Evolutionary conservation across 2,797 vertebrate species (phyloP).

Genomic region (Coilia nasus): DNA sequence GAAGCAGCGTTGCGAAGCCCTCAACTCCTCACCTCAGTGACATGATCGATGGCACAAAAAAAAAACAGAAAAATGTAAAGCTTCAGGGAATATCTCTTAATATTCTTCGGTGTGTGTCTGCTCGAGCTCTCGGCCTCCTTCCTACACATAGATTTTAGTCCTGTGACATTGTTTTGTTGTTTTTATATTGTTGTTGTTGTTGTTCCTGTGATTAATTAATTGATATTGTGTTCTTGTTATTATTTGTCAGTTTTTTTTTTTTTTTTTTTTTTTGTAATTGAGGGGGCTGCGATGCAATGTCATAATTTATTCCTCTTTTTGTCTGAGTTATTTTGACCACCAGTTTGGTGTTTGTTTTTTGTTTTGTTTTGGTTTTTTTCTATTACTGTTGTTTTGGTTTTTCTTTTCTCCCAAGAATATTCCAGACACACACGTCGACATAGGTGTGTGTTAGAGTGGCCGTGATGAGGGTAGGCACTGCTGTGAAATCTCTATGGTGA

Average conservation of each 20-base stretch:
- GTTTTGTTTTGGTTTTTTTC: background rate
- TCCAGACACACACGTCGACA: background rate
- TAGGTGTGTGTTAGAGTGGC: background rate
- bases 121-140: slow-evolving; percentile 55
- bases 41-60: slow-evolving; percentile 57
- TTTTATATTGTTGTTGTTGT: slow-evolving; percentile 51
- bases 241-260: slow-evolving; percentile 65
- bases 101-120: slow-evolving; percentile 61
- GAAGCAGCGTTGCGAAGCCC: background rate
- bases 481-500: background rate
- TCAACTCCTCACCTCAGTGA: slow-evolving; percentile 43
- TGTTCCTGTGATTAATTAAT: slow-evolving; percentile 46
- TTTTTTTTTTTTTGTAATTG: slow-evolving; percentile 66
- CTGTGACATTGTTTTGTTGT: slow-evolving; percentile 40
- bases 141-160: slow-evolving; percentile 48
- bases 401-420: slow-evolving; percentile 29
- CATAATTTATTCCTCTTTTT: slow-evolving; percentile 55
- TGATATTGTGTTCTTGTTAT: slow-evolving; percentile 54
- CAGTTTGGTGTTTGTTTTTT: slow-evolving; percentile 16
- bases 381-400: background rate
- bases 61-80: slow-evolving; percentile 44
- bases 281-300: slow-evolving; percentile 56
- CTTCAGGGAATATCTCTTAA: slow-evolving; percentile 77
- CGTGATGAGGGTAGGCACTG: slow-evolving; percentile 9
- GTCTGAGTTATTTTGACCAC: slow-evolving; percentile 43